phyloP scores from a whole-genome alignment of 1,140 invertebrate genomes.

The Mercenaria mercenaria region DNA sequence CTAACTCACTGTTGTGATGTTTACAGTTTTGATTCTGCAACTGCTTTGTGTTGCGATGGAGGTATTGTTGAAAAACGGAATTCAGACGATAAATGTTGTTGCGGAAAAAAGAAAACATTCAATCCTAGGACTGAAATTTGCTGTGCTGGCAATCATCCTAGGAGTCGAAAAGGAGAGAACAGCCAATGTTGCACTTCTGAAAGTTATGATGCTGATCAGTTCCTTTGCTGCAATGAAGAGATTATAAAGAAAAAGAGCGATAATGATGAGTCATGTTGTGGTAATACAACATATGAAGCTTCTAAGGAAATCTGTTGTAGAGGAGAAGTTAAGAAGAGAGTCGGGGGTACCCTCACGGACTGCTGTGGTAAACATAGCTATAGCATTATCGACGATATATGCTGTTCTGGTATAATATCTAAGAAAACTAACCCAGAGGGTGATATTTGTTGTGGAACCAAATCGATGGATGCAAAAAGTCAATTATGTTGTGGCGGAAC shows the following conservation, averaged over 20 bases:
- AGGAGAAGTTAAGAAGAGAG: not conserved
- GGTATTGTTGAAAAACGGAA: conserved; percentile 14
- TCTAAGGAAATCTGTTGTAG: conserved; percentile 33
- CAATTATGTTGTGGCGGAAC: conserved; percentile 30
- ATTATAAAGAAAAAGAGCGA: not conserved
- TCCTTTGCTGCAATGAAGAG: conserved; percentile 35
- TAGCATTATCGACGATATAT: not conserved
- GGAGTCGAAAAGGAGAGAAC: not conserved
- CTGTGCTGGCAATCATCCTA: conserved; percentile 12
- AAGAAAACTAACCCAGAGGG: not conserved
- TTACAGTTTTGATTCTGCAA: not conserved
- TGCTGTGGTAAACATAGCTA: conserved; percentile 36
- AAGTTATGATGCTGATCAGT: conserved; percentile 28
- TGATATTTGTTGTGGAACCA: conserved; percentile 17
- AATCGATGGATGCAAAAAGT: not conserved
- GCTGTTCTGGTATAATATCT: conserved; percentile 8
- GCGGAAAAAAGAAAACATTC: conserved; percentile 35
- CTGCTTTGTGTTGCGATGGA: conserved; percentile 6
- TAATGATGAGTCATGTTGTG: conserved; percentile 33
- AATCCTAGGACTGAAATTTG: not conserved
- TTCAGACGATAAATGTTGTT: conserved; percentile 10
- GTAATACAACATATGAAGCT: conserved; percentile 19
- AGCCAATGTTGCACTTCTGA: conserved; percentile 18
- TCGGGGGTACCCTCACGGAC: not conserved
- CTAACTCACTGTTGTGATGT: conserved; percentile 28